Evolutionary conservation across 2,113 vertebrate species (phyloP).

Genomic region (Dicerorhinus sumatrensis): DNA sequence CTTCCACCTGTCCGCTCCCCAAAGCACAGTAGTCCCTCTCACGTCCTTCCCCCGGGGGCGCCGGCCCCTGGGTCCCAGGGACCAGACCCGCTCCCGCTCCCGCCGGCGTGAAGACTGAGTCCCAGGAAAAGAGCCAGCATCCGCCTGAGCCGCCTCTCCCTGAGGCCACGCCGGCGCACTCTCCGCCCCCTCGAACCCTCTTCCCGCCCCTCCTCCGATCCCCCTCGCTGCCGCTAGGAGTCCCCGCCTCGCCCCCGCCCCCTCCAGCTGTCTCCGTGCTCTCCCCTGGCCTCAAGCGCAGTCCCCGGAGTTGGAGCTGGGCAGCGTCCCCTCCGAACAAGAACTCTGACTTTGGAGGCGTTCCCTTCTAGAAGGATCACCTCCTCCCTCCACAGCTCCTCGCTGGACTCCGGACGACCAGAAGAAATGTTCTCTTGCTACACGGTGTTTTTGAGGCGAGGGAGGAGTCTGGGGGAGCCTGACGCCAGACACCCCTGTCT

Average conservation of each 20-base stretch:
- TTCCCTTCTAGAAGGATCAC: neutral
- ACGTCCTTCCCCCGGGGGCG: neutral
- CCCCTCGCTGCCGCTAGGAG: neutral
- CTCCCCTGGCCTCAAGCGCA: rapidly evolving
- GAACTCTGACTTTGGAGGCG: neutral
- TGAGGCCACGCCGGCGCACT: rapidly evolving
- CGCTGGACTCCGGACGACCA: neutral
- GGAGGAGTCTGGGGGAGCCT: too few relatives aligned
- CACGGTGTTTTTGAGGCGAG: neutral
- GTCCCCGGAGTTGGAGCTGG: too few relatives aligned
- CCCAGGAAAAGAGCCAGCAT: too few relatives aligned
- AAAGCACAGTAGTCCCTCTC: neutral
- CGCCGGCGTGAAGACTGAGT: too few relatives aligned
- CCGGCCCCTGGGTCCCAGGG: too few relatives aligned
- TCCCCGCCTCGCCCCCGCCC: neutral
- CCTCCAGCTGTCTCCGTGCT: too few relatives aligned
- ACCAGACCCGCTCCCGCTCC: too few relatives aligned
- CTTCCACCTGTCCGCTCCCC: neutral
- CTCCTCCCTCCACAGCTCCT: neutral
- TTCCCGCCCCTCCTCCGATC: rapidly evolving
- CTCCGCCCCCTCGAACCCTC: rapidly evolving
- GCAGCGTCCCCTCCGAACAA: too few relatives aligned
- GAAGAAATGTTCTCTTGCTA: neutral
- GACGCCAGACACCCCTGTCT: neutral
- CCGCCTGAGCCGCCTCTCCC: neutral